Conservation (phyloP, 2,113 vertebrate species). For the Plecturocebus donacophilus region DNA sequence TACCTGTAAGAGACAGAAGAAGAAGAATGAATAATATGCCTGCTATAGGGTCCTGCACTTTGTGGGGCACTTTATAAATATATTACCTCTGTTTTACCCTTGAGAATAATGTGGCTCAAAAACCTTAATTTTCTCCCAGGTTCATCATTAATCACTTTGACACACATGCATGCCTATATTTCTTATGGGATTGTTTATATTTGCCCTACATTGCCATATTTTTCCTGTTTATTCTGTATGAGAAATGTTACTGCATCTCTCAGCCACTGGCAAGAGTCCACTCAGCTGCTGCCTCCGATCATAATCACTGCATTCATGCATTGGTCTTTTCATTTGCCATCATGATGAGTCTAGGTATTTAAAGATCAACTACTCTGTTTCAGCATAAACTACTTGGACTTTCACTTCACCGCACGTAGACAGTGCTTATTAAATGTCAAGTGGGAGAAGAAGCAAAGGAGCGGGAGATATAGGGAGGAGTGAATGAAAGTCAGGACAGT, state of each 20-base stretch:
- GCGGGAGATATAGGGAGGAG: not conserved
- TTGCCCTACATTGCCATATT: not conserved
- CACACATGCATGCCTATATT: not conserved
- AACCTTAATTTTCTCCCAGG: not conserved
- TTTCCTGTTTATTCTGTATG: not conserved
- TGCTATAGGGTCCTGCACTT: not conserved
- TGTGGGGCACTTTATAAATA: not conserved
- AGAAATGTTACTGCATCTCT: not conserved
- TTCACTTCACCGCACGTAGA: not conserved
- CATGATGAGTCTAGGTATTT: not conserved
- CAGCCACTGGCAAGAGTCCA: not conserved
- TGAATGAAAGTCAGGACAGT: not conserved
- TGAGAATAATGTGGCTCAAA: not conserved
- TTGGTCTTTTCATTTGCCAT: not conserved
- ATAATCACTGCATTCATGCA: not conserved
- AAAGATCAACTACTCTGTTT: not conserved
- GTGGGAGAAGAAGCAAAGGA: not conserved
- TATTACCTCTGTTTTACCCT: not conserved
- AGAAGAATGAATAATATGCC: not conserved
- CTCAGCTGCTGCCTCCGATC: not conserved
- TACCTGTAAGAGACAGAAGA: not conserved
- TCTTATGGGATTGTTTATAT: not conserved
- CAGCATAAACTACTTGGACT: not conserved
- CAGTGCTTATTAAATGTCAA: not conserved
- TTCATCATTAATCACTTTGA: not conserved